Conservation (phyloP, 2,797 vertebrate genomes). For the Varecia variegata region DNA sequence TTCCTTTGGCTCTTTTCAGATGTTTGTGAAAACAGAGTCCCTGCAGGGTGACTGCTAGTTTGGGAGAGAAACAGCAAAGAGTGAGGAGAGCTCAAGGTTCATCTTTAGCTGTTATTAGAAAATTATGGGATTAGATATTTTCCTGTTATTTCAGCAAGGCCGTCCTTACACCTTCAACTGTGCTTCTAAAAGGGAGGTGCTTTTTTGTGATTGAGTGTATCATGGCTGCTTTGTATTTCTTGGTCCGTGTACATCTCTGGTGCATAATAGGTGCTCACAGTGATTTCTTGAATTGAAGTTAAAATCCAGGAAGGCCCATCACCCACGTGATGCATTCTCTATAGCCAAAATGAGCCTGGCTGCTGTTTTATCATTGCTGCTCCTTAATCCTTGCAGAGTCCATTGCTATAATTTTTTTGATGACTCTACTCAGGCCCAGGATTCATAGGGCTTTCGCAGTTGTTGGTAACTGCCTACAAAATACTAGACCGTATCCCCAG, state of each 20-base stretch:
- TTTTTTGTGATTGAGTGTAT: not conserved
- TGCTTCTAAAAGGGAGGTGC: not conserved
- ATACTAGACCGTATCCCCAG: not conserved
- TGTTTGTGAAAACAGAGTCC: too few relatives aligned
- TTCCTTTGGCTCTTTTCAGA: too few relatives aligned
- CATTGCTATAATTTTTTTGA: not conserved
- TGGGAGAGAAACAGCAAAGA: too few relatives aligned
- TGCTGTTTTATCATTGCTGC: not conserved
- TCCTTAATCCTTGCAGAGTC: conserved; percentile 33
- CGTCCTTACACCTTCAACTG: not conserved
- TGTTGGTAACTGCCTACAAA: conserved; percentile 50
- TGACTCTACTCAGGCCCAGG: not conserved
- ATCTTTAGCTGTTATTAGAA: too few relatives aligned
- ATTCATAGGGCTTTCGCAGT: not conserved
- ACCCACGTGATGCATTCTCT: not conserved
- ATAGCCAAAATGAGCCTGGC: not conserved
- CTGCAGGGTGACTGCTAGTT: too few relatives aligned
- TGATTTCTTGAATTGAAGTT: not conserved
- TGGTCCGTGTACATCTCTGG: not conserved
- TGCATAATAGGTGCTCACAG: not conserved
- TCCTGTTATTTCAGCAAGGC: too few relatives aligned
- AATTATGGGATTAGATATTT: too few relatives aligned
- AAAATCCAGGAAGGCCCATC: not conserved
- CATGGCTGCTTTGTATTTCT: not conserved
- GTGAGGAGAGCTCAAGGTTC: too few relatives aligned